phyloP scores from a whole-genome alignment of 1,140 invertebrate genomes.

The Drosophila erecta region DNA sequence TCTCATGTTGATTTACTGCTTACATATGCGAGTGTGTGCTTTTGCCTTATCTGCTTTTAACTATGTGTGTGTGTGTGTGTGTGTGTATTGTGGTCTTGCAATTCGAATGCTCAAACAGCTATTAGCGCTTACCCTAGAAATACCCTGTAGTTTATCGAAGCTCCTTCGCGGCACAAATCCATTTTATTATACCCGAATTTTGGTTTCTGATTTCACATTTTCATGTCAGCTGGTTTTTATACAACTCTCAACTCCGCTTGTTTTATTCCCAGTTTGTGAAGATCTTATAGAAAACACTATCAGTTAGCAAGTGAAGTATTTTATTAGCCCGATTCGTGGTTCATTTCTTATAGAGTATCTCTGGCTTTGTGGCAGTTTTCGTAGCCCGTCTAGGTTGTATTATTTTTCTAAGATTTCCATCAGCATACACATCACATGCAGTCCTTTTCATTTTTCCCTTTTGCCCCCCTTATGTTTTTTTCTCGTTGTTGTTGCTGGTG shows the following conservation, averaged over 20 bases:
- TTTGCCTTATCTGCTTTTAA: slow-evolving; percentile 21
- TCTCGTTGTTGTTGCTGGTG: slow-evolving; percentile 12
- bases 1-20: slow-evolving; percentile 53
- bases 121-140: slow-evolving; percentile 45
- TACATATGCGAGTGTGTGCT: slow-evolving; percentile 20
- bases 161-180: no score
- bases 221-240: no score
- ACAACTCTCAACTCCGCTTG: no score
- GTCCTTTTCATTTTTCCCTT: not conserved
- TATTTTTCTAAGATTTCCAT: slow-evolving; percentile 66
- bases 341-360: slow-evolving; percentile 1
- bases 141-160: not conserved
- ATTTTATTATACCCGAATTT: not conserved
- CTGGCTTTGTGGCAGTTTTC: not conserved
- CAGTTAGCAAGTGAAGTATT: no score
- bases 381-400: not conserved
- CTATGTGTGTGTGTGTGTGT: slow-evolving; percentile 3
- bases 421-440: slow-evolving; percentile 22
- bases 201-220: not conserved
- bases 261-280: no score
- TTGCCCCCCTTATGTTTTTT: not conserved
- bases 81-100: slow-evolving; percentile 32
- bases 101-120: slow-evolving; percentile 46
- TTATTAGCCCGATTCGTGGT: no score
- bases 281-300: no score